Evolutionary conservation across 2,113 vertebrate species (phyloP).

Genomic region (Nothoprocta perdicaria): DNA sequence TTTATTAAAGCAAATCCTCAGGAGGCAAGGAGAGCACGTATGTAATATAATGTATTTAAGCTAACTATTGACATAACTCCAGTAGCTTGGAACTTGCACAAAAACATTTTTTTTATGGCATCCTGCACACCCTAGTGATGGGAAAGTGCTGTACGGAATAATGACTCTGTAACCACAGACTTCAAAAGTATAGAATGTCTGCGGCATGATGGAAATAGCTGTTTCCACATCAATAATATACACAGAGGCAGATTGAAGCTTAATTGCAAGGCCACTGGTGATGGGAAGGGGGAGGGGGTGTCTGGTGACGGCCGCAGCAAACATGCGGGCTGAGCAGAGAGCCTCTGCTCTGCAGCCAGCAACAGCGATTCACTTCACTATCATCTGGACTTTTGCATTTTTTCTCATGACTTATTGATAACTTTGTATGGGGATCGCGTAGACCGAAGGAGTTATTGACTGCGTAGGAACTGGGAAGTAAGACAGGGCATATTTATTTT

Average conservation of each 20-base stretch:
- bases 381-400: constrained; percentile 59
- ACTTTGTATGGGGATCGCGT: constrained; percentile 29
- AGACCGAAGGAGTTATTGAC: constrained; percentile 53
- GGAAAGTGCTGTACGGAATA: constrained; percentile 51
- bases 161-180: constrained; percentile 53
- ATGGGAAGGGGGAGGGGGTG: not conserved
- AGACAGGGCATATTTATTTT: not conserved
- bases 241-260: constrained; percentile 24
- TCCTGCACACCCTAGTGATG: constrained; percentile 59
- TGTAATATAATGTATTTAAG: constrained; percentile 6
- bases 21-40: not conserved
- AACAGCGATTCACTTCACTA: constrained; percentile 62
- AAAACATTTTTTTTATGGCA: constrained; percentile 48
- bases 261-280: constrained; percentile 29
- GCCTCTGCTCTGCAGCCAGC: constrained; percentile 40
- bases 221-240: constrained; percentile 46
- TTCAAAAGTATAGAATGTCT: constrained; percentile 67
- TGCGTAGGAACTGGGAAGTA: constrained; percentile 50
- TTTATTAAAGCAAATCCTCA: constrained; percentile 13
- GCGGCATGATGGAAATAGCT: constrained; percentile 38
- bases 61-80: constrained; percentile 18
- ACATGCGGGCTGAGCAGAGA: not conserved
- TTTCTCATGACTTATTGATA: constrained; percentile 70
- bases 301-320: not conserved
- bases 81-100: constrained; percentile 36